Conservation (phyloP, 2,797 vertebrate species). For the Ataeniobius toweri region DNA sequence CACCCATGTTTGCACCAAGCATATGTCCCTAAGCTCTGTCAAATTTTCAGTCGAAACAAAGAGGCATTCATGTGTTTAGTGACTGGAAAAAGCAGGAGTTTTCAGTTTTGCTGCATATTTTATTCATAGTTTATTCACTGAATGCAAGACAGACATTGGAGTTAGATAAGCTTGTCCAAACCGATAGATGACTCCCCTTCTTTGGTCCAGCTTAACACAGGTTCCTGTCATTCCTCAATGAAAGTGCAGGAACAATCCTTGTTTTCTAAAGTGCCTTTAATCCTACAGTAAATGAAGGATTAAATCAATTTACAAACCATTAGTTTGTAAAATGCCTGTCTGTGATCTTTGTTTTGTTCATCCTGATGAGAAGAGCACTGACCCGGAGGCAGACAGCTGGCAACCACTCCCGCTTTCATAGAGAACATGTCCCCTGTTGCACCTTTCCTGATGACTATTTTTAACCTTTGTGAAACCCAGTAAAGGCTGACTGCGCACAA, state of each 20-base stretch:
- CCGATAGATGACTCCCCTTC: slow-evolving; percentile 3
- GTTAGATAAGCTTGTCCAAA: not conserved
- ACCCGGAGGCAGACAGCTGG: slow-evolving; percentile 54
- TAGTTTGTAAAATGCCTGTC: slow-evolving; percentile 44
- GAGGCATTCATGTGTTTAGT: not conserved
- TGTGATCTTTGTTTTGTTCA: slow-evolving; percentile 40
- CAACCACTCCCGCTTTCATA: slow-evolving; percentile 19
- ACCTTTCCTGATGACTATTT: slow-evolving; percentile 41
- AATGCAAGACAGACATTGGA: not conserved
- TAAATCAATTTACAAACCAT: slow-evolving; percentile 41
- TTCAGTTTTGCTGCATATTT: not conserved
- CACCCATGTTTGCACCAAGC: not conserved
- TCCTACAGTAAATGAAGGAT: slow-evolving; percentile 49
- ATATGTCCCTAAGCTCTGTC: not conserved
- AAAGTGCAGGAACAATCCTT: slow-evolving; percentile 45
- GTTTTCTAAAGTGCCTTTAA: slow-evolving; percentile 45
- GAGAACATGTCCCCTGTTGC: slow-evolving; percentile 35
- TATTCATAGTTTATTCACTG: not conserved
- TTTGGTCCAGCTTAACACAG: slow-evolving; percentile 11
- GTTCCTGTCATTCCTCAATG: slow-evolving; percentile 25
- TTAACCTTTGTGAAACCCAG: slow-evolving; percentile 47
- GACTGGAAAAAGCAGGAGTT: not conserved
- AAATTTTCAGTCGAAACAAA: not conserved
- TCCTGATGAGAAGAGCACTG: slow-evolving; percentile 37
- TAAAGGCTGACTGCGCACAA: slow-evolving; percentile 30